Evolutionary conservation across 1,140 invertebrate genomes (phyloP), one percentile per base, ranked within the genome.

Genomic region (Sycophila sp.): DNA sequence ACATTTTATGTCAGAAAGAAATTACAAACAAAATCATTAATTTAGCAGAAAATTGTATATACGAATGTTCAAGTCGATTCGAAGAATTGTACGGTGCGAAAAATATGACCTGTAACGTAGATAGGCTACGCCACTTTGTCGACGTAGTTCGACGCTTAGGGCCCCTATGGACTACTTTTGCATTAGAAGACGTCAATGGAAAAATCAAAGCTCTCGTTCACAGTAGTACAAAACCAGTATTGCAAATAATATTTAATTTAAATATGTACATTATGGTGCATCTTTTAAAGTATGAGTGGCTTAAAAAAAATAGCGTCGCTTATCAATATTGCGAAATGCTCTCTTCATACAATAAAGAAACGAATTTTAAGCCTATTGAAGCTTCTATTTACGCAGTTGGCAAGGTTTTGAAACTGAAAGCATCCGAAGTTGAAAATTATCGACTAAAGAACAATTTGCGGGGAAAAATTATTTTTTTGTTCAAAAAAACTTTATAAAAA

Each of bases 161-260:
- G 2, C 36, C 58, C 1, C 42, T 62, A 19, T 62, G 58, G 58
- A 26, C n/a, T 1, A 62, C 58, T n/a, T 62, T 62, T 26, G 8
- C 22, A 2, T 42, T 62, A 4, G 36, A 62, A 30, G 58, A 62
- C 13, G 7, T 62, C 10, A 62, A 62, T 42, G 58, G 58, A 30
- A 40, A 62, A 62, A 40, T 40, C 1, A 62, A 62, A 42, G 15
- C 36, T 13, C 28, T 42, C 3, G 40, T 62, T 6, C 58, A 62
- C 24, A 22, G 58, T 15, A 62, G 36, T 26, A 40, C 6, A 42
- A 42, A 42, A 2, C 36, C 36, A 5, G 58, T 42, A 26, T n/a
- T 62, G 17, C 58, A 62, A 34, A 62, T 42, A 17, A 11, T 56
- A 36, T 56, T 34, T 34, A 56, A 56, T 56, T 56, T 56, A 56